Evolutionary conservation across 2,888 invertebrate genomes (phyloP).

Genomic region (Drosophila mercatorum): DNA sequence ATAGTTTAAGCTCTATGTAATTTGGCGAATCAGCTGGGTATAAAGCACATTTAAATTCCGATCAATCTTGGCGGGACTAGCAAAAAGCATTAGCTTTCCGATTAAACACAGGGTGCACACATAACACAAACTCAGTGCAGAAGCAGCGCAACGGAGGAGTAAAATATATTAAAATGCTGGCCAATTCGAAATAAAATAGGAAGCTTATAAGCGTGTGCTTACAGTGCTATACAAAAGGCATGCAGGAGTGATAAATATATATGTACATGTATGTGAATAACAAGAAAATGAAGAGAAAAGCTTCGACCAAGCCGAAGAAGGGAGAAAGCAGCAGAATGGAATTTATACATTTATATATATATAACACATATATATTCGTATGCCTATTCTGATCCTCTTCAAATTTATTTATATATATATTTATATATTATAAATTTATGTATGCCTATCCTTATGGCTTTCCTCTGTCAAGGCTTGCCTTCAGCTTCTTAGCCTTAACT

Average conservation of each 20-base stretch:
- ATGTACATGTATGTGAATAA: not conserved
- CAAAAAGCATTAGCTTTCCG: conserved; percentile 15
- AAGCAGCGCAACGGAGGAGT: not conserved
- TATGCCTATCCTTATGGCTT: not conserved
- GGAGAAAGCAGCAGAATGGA: too few species aligned
- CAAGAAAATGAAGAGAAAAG: not conserved
- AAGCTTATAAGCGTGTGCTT: conserved; percentile 1
- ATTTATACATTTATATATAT: not conserved
- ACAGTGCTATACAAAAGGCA: conserved; percentile 46
- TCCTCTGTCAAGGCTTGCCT: not conserved
- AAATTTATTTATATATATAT: not conserved
- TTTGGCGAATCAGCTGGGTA: conserved; percentile 24
- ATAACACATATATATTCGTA: too few species aligned
- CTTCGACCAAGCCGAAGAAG: conserved; percentile 2
- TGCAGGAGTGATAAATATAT: conserved; percentile 33
- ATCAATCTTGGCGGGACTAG: conserved; percentile 29
- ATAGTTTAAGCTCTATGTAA: conserved; percentile 30
- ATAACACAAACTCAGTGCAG: conserved; percentile 26
- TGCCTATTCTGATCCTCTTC: too few species aligned
- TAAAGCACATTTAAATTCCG: conserved; percentile 34
- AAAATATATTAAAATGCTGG: conserved; percentile 11
- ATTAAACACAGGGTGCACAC: conserved; percentile 32
- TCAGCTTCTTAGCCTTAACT: not conserved
- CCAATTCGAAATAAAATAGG: conserved; percentile 32
- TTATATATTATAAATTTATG: not conserved